Conservation (phyloP, 2,113 vertebrate genomes). For the Gobius niger region DNA sequence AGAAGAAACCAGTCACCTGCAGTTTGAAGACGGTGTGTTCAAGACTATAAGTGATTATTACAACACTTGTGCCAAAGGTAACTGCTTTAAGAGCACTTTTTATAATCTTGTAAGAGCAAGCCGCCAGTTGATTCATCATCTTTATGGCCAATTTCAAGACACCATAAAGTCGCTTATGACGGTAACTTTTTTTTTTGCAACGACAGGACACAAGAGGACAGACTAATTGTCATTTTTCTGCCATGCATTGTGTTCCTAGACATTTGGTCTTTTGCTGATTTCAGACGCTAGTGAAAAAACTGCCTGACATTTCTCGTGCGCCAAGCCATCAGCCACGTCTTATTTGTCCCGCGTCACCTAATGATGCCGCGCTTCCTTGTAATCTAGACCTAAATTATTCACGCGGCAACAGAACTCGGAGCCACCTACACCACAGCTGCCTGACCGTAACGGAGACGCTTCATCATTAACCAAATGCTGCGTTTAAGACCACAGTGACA, state of each 20-base stretch:
- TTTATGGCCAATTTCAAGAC: not conserved
- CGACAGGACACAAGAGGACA: too few relatives aligned
- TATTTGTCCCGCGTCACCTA: not conserved
- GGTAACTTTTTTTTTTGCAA: too few relatives aligned
- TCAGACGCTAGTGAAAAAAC: not conserved
- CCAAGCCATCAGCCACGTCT: not conserved
- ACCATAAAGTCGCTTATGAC: not conserved
- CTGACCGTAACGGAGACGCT: not conserved
- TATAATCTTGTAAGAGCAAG: not conserved
- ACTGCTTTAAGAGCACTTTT: not conserved
- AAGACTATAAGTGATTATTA: not conserved
- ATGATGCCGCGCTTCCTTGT: not conserved
- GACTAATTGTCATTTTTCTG: too few relatives aligned
- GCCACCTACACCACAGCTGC: not conserved
- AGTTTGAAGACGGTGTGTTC: not conserved
- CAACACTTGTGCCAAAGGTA: not conserved
- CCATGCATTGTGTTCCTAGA: too few relatives aligned
- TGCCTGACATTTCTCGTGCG: not conserved
- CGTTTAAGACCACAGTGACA: not conserved
- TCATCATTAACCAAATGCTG: constrained; percentile 2
- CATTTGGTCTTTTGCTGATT: too few relatives aligned
- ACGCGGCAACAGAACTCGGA: not conserved
- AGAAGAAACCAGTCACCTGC: too few relatives aligned
- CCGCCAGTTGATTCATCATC: not conserved
- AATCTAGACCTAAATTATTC: not conserved